Conservation (phyloP, 2,888 invertebrate species). For the Zele albiditarsus region DNA sequence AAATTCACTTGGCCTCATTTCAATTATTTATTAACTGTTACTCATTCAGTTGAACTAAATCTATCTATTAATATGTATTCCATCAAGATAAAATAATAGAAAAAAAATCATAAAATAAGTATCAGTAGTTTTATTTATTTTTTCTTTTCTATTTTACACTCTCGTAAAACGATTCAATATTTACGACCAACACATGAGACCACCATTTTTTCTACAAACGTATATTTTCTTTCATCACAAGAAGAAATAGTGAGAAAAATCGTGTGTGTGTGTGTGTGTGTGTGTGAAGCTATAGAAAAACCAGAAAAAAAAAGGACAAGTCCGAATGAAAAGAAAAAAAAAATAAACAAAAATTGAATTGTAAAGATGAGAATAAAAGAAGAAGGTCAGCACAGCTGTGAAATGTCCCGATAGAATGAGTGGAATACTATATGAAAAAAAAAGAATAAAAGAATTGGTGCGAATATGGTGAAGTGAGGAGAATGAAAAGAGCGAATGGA, state of each 20-base stretch:
- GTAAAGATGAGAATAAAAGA: slow-evolving; percentile 28
- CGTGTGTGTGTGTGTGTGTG: too few species aligned
- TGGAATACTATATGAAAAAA: slow-evolving; percentile 20
- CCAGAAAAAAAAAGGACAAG: not conserved
- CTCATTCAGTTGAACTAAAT: too few species aligned
- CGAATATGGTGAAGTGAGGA: not conserved
- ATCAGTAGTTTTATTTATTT: not conserved
- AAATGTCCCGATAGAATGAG: slow-evolving; percentile 16
- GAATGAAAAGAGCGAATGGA: not conserved
- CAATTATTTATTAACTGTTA: too few species aligned
- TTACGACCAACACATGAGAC: not conserved
- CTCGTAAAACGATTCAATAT: not conserved
- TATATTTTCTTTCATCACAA: not conserved
- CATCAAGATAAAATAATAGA: not conserved
- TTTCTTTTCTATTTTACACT: not conserved
- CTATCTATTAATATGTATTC: not conserved
- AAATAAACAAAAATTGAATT: slow-evolving; percentile 42
- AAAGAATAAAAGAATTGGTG: not conserved
- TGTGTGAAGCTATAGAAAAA: not conserved
- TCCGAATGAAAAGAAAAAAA: too few species aligned
- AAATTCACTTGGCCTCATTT: too few species aligned
- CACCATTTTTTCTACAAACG: not conserved
- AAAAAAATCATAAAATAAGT: not conserved
- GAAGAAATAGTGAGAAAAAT: not conserved
- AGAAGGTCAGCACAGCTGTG: not conserved